Conservation (phyloP, 2,797 vertebrate genomes). For the Spondyliosoma cantharus region DNA sequence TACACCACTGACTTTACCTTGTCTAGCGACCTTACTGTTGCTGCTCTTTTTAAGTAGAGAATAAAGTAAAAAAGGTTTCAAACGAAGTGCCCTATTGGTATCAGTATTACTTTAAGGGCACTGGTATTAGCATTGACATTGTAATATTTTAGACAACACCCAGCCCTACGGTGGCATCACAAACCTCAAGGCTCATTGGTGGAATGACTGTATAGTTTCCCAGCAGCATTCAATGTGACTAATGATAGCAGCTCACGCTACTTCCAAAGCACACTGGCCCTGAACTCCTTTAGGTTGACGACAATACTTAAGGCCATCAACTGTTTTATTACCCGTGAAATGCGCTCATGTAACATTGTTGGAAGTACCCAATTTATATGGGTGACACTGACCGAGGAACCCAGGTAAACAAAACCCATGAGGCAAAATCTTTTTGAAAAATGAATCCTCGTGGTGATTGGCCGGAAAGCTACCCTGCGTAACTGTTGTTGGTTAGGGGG, state of each 20-base stretch:
- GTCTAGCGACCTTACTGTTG: too few species aligned
- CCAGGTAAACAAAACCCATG: neutral
- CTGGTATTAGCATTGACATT: neutral
- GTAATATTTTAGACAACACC: neutral
- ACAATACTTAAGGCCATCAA: neutral
- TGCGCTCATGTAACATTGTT: neutral
- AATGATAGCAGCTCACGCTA: conserved; percentile 6
- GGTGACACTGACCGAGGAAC: neutral
- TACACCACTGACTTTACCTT: too few species aligned
- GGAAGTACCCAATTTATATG: neutral
- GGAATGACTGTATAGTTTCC: neutral
- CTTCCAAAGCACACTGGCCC: conserved; percentile 5
- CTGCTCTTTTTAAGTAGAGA: too few species aligned
- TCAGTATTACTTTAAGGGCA: too few species aligned
- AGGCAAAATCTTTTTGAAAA: neutral
- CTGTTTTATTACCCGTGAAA: conserved; percentile 10
- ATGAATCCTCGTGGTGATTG: neutral
- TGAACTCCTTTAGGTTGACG: neutral
- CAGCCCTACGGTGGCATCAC: neutral
- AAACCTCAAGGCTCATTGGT: neutral
- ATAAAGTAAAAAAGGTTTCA: too few species aligned
- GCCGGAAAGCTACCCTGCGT: neutral
- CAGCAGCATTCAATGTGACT: neutral
- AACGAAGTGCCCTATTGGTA: too few species aligned
- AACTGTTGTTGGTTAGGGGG: neutral